Conservation (phyloP, 2,113 vertebrate species). For the Hyperopisus bebe region DNA sequence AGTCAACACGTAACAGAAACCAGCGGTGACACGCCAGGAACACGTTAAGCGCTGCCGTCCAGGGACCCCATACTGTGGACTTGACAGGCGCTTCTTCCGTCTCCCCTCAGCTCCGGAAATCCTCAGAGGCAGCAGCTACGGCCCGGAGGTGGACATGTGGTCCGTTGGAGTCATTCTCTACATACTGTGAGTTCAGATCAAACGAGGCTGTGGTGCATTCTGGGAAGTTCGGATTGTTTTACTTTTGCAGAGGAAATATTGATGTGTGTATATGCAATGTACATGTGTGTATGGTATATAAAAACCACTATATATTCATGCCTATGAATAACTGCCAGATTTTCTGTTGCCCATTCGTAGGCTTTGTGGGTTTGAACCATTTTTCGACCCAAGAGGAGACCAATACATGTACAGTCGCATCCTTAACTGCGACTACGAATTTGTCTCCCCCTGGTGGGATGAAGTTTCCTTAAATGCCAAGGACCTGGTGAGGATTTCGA, state of each 20-base stretch:
- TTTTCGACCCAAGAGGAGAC: constrained; percentile 78
- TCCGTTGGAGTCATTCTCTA: constrained; percentile 83
- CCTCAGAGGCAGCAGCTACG: constrained; percentile 73
- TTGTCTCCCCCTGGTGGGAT: constrained; percentile 75
- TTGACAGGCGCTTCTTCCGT: constrained; percentile 13
- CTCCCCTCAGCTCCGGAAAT: constrained; percentile 74
- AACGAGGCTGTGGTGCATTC: background rate
- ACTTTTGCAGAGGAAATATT: background rate
- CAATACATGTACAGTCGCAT: constrained; percentile 82
- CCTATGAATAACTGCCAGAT: constrained; percentile 1
- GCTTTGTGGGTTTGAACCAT: constrained; percentile 83
- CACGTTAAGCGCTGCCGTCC: background rate
- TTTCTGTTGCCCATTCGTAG: constrained; percentile 41
- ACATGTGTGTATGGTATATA: background rate
- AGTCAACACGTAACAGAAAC: background rate
- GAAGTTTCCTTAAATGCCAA: constrained; percentile 74
- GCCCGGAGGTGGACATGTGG: constrained; percentile 86
- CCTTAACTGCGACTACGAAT: constrained; percentile 76
- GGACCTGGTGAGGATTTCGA: constrained; percentile 61
- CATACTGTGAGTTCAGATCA: constrained; percentile 72
- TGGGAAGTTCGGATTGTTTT: background rate
- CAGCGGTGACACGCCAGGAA: background rate
- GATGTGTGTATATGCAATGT: background rate
- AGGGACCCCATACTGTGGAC: background rate
- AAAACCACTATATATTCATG: background rate